Percentiles rank a stretch among this genome's conserved stretches.
Conservation (phyloP, 2,797 vertebrate species). For the Echiichthys vipera region DNA sequence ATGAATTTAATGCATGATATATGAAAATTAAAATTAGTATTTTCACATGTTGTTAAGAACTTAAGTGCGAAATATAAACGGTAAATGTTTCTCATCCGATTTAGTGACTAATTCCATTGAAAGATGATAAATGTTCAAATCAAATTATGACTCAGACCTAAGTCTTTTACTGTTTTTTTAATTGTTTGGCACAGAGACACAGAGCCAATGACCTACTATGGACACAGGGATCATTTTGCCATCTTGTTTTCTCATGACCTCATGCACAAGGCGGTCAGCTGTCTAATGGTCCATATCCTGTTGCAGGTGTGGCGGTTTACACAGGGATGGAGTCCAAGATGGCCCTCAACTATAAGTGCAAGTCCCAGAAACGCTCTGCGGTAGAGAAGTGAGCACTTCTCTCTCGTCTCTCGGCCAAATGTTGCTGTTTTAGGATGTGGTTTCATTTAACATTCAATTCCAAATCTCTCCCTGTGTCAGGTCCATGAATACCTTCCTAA, state of each 20-base stretch:
- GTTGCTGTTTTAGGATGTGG: not conserved
- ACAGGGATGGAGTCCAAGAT: constrained; percentile 99
- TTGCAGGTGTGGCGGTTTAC: constrained; percentile 95
- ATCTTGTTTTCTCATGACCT: not conserved
- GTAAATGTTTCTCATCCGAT: too few relatives aligned
- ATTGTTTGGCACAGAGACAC: not conserved
- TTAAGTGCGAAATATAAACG: too few relatives aligned
- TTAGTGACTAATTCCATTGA: too few relatives aligned
- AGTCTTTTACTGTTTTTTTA: too few relatives aligned
- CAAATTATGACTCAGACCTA: too few relatives aligned
- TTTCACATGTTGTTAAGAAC: too few relatives aligned
- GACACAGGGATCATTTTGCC: not conserved
- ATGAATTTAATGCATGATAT: too few relatives aligned
- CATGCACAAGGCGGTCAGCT: not conserved
- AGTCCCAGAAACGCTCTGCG: constrained; percentile 98
- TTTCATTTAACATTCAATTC: not conserved
- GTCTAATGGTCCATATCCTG: not conserved
- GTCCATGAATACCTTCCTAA: constrained; percentile 98
- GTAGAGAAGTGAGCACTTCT: constrained; percentile 93
- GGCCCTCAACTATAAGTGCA: constrained; percentile 99
- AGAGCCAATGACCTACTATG: not conserved
- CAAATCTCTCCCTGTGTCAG: constrained; percentile 68
- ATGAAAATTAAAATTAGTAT: too few relatives aligned
- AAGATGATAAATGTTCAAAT: too few relatives aligned
- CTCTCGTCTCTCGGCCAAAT: not conserved